A percentile compares a stretch with the other conserved stretches of the same genome.
phyloP scores from a whole-genome alignment of 2,113 vertebrate genomes.

The Anser cygnoides region DNA sequence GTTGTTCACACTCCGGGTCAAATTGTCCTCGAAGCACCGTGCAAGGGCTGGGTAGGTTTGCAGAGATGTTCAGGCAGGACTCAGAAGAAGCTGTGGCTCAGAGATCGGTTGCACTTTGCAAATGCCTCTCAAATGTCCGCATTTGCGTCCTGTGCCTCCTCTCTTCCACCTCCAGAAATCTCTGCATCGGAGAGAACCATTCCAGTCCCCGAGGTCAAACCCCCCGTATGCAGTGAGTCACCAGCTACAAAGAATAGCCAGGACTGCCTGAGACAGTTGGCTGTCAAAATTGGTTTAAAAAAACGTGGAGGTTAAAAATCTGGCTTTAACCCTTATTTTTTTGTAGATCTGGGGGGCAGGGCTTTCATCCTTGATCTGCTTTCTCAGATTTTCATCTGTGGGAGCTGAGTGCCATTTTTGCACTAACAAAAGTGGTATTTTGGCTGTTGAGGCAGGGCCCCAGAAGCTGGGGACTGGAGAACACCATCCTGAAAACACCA shows the following conservation, averaged over 20 bases:
- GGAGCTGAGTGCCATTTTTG: conserved; percentile 7
- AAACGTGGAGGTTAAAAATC: not conserved
- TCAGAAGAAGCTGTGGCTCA: not conserved
- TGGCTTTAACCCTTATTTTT: conserved; percentile 23
- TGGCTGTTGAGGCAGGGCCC: not conserved
- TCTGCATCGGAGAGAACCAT: fast-evolving
- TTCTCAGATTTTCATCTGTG: not conserved
- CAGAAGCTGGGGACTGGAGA: not conserved
- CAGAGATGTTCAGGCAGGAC: not conserved
- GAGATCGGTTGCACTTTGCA: not conserved
- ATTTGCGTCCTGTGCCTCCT: not conserved
- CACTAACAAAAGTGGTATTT: conserved; percentile 17
- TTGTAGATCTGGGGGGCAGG: not conserved
- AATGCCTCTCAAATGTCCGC: not conserved
- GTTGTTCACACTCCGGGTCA: not conserved
- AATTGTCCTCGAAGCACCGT: not conserved
- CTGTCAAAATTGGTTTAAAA: not conserved
- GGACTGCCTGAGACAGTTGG: not conserved
- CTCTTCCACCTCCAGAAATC: not conserved
- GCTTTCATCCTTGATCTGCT: not conserved
- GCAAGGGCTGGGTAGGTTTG: not conserved
- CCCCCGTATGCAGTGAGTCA: not conserved
- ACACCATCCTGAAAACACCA: not conserved
- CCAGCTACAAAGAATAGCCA: not conserved
- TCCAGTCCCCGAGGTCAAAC: not conserved